phyloP scores from a whole-genome alignment of 2,113 vertebrate genomes.

The Anolis carolinensis region DNA sequence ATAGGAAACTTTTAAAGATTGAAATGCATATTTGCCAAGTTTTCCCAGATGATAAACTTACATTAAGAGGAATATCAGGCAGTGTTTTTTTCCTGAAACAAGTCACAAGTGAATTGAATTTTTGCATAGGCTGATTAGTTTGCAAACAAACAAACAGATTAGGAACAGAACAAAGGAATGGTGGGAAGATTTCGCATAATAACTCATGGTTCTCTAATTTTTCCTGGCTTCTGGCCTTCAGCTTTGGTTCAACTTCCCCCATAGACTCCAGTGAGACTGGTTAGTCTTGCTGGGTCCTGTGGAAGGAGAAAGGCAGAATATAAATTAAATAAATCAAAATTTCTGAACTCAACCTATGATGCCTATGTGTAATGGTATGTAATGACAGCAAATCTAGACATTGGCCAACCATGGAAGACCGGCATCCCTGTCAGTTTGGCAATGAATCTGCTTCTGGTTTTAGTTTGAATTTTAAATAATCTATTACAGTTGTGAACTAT shows the following conservation, averaged over 20 bases:
- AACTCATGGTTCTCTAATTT: not conserved
- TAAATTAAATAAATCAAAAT: too few species aligned
- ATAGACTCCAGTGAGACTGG: too few species aligned
- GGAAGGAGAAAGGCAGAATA: too few species aligned
- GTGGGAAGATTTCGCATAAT: not conserved
- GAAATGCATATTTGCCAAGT: not conserved
- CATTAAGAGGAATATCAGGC: not conserved
- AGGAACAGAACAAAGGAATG: not conserved
- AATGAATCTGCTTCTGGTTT: too few species aligned
- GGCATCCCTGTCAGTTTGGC: too few species aligned
- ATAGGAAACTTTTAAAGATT: not conserved
- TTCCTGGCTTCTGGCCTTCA: not conserved
- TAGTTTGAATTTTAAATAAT: too few species aligned
- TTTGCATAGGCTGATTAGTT: not conserved
- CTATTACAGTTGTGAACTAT: too few species aligned
- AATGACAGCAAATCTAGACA: too few species aligned
- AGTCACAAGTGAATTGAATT: not conserved
- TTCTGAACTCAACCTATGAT: too few species aligned
- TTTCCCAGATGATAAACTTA: not conserved
- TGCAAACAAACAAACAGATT: not conserved
- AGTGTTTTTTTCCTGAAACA: not conserved
- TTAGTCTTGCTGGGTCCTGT: not conserved
- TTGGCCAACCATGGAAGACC: too few species aligned
- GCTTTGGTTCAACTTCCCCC: too few species aligned
- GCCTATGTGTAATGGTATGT: too few species aligned